Evolutionary conservation across 2,113 vertebrate species (phyloP).

Genomic region (Limanda limanda): DNA sequence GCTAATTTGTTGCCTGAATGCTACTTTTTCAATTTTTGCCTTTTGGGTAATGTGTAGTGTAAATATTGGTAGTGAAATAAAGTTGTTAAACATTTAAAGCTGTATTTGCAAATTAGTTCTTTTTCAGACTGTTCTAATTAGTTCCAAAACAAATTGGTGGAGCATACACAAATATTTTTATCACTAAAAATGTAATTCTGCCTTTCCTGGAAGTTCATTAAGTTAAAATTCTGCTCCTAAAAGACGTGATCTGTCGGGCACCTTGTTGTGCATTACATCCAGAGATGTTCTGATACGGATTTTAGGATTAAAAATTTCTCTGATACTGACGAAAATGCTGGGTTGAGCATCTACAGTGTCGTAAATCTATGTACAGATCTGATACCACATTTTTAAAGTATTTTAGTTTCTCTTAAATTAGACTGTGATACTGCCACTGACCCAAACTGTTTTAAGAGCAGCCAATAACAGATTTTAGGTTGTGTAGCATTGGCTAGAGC

Average conservation of each 20-base stretch:
- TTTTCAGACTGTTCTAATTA: background rate
- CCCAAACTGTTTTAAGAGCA: too few species aligned
- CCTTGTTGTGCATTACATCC: background rate
- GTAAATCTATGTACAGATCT: too few species aligned
- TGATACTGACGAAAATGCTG: too few species aligned
- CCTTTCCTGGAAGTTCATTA: too few species aligned
- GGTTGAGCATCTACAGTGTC: too few species aligned
- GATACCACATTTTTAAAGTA: too few species aligned
- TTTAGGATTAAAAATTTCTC: too few species aligned
- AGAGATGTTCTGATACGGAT: background rate
- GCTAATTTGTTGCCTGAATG: slow-evolving; percentile 51
- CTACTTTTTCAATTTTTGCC: slow-evolving; percentile 48
- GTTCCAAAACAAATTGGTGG: background rate
- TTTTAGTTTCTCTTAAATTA: too few species aligned
- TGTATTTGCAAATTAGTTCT: slow-evolving; percentile 54
- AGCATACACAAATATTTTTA: slow-evolving; percentile 12
- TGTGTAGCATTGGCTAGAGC: too few species aligned
- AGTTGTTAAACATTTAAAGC: slow-evolving; percentile 67
- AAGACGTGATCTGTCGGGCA: background rate
- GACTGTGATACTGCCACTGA: too few species aligned
- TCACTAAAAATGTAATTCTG: background rate
- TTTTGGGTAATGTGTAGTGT: slow-evolving; percentile 51
- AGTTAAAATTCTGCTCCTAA: too few species aligned
- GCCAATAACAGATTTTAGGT: too few species aligned
- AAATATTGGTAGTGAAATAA: slow-evolving; percentile 75